Evolutionary conservation across 92 coral and sea anemone species (phyloP).

Genomic region (Umimayanthus chanpuru): DNA sequence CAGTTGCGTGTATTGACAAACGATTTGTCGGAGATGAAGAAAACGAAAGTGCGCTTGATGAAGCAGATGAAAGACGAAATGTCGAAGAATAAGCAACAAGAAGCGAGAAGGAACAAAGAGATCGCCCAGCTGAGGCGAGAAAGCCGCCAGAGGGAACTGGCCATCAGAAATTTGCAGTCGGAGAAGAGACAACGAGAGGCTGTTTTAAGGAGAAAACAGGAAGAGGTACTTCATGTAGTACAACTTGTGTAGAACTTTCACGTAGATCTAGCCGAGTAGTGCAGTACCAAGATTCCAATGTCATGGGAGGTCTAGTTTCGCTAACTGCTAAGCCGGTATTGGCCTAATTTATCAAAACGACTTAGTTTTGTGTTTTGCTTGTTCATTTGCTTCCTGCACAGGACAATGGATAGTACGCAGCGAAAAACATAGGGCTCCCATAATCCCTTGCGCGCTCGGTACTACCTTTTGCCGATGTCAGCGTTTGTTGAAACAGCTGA

Average conservation of each 20-base stretch:
- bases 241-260: background rate
- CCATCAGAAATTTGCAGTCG: constrained; percentile 81
- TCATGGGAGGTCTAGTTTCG: too few species aligned
- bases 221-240: constrained; percentile 71
- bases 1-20: constrained; percentile 73
- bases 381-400: too few species aligned
- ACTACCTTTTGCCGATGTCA: too few species aligned
- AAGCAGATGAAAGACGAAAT: constrained; percentile 97
- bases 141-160: constrained; percentile 82
- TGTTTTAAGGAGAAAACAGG: constrained; percentile 85
- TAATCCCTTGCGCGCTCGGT: too few species aligned
- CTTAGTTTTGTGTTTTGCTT: too few species aligned
- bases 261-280: background rate
- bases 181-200: constrained; percentile 90
- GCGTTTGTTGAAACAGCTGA: too few species aligned
- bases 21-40: constrained; percentile 89
- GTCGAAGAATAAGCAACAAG: constrained; percentile 89
- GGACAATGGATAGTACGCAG: too few species aligned
- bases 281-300: too few species aligned
- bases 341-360: too few species aligned
- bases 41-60: constrained; percentile 87
- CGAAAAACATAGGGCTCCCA: too few species aligned
- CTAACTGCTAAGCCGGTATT: too few species aligned
- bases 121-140: constrained; percentile 92
- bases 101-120: constrained; percentile 78